Conservation (phyloP, 2,113 vertebrate genomes). For the Callospermophilus lateralis region DNA sequence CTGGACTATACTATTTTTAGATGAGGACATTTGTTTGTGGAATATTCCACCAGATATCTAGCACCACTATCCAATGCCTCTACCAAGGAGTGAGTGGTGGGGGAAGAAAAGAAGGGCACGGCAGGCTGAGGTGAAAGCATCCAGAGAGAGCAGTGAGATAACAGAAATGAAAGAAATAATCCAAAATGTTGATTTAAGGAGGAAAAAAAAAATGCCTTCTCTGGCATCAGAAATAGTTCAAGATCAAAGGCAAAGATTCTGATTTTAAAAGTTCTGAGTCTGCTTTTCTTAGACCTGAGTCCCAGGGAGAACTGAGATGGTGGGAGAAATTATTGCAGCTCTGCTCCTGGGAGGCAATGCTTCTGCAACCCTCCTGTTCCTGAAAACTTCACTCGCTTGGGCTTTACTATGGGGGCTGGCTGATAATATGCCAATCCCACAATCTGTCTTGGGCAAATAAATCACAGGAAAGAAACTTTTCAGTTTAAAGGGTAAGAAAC, state of each 20-base stretch:
- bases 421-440: constrained; percentile 56
- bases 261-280: not conserved
- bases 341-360: not conserved
- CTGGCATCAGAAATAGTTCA: not conserved
- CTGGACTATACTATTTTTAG: not conserved
- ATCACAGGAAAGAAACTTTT: constrained; percentile 75
- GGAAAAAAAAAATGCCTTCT: not conserved
- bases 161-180: not conserved
- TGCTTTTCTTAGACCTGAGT: not conserved
- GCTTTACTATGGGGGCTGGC: constrained; percentile 55
- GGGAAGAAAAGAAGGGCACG: not conserved
- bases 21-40: not conserved
- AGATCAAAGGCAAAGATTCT: not conserved
- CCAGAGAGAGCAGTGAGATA: not conserved
- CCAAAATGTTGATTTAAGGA: not conserved
- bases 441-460: constrained; percentile 56
- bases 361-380: not conserved
- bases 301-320: not conserved
- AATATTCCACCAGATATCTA: not conserved
- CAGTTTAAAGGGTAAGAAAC: constrained; percentile 52
- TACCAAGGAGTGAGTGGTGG: fast-evolving
- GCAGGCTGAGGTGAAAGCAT: not conserved
- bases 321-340: not conserved
- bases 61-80: too few species aligned
- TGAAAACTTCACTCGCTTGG: not conserved